These are phyloP conservation scores for Epizoanthus illoricatus DNA, from an alignment of 92 coral and sea anemone genomes.

Conservation along the genomic window DNA sequence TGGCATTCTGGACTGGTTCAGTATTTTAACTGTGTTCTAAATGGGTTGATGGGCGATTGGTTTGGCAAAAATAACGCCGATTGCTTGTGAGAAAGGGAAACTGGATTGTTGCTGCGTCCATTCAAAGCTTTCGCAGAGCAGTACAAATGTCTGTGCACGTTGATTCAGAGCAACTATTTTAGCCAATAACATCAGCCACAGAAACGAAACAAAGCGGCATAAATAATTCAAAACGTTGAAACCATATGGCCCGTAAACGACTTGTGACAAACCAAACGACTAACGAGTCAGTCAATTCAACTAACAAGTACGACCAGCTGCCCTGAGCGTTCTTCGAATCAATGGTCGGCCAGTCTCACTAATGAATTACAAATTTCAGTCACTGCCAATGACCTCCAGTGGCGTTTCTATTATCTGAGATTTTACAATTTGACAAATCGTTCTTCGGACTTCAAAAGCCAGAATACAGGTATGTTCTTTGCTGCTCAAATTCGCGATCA, in stretches of 20 bases:
- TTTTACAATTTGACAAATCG: conserved; percentile 39
- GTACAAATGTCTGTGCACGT: conserved; percentile 6
- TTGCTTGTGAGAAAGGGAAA: not conserved
- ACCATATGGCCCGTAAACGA: conserved; percentile 65
- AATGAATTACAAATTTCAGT: conserved; percentile 16
- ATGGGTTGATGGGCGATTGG: conserved; percentile 33
- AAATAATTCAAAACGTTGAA: conserved; percentile 74
- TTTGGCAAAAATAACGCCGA: conserved; percentile 5
- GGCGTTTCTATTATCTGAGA: conserved; percentile 17
- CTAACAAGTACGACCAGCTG: conserved; percentile 20
- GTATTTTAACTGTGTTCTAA: not conserved
- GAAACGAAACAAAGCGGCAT: conserved; percentile 71
- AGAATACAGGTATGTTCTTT: conserved; percentile 10
- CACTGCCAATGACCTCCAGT: conserved; percentile 30
- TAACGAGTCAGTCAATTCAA: conserved; percentile 31
- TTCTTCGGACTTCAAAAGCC: not conserved
- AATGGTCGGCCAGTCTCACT: not conserved
- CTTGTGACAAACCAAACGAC: conserved; percentile 40
- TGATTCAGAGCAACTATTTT: not conserved
- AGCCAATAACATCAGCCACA: conserved; percentile 38
- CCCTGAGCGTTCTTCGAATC: not conserved
- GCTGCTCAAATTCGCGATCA: conserved; percentile 42
- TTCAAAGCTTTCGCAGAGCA: conserved; percentile 21
- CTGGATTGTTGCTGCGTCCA: not conserved
- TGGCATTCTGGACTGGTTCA: conserved; percentile 51